Base-by-base conservation (phyloP, 1,140 invertebrate species). In the Muscidifurax raptorellus region DNA sequence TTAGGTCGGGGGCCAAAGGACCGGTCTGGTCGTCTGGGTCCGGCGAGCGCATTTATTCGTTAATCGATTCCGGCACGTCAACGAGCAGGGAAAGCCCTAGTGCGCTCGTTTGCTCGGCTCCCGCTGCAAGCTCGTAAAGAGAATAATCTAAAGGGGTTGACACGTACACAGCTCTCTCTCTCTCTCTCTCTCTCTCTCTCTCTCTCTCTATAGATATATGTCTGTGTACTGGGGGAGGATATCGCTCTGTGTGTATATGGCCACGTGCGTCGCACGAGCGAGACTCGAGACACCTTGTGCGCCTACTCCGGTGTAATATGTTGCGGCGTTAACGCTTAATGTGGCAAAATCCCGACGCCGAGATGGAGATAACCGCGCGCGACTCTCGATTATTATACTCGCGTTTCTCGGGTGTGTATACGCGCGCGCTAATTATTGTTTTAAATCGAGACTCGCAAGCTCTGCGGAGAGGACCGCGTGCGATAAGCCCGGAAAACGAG, bases 31-130 rank as follows among this genome's bases (percentile, higher is more conserved):
- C 80, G 69, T 81, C 80, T 27, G 64, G 74, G 52, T 83, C 82
- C 82, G 28, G 82, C 64, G 74, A 78, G 74, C 82, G 82, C 82
- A 74, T 84, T 84, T 84, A 80, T 80, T 81, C 83, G 83, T 85
- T 85, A 85, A 85, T 85, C 83, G 83, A 85, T 85, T 85, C 83
- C 78, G 79, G 79, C 83, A 74, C 79, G 83, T 81, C 79, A 84
- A 80, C 83, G 83, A 64, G 59, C 32, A 13, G 32, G 59, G 80
- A 74, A 59, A 72, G 69, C 30, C 69, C 69, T 81, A 59, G 67
- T 59, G 64, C 30, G 59, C 79, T 85, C 47, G 76, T 32, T 78
- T 66, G 76, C 76, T 40, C 22, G 36, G 74, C 18, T n/a, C 40
- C 71, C 10, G 47, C 52, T 76, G 74, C 74, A 52, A n/a, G 71